These are phyloP conservation scores for Ceratina japonica DNA, from an alignment of 1,140 invertebrate species.

Conservation along the genomic window DNA sequence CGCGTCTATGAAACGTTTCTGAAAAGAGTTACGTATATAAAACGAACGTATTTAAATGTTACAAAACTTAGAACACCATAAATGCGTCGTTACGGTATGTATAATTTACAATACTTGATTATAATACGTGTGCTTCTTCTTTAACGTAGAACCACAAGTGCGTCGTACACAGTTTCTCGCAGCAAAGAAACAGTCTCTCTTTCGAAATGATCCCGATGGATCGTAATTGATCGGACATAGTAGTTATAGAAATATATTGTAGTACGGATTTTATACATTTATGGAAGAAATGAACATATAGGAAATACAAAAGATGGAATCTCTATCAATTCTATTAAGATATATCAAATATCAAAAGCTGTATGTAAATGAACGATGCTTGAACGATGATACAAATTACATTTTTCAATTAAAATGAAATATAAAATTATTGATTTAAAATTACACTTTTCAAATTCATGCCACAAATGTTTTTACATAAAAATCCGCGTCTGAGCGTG, in stretches of 20 bases:
- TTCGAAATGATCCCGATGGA: background rate
- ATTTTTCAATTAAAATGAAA: too few species aligned
- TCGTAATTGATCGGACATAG: background rate
- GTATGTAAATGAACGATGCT: background rate
- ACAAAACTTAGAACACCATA: constrained; percentile 42
- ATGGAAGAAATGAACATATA: background rate
- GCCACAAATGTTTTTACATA: too few species aligned
- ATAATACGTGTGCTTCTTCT: constrained; percentile 23
- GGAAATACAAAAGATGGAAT: background rate
- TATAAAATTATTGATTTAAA: constrained; percentile 30
- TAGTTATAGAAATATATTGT: too few species aligned
- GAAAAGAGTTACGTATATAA: too few species aligned
- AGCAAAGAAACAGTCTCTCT: background rate
- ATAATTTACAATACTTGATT: constrained; percentile 39
- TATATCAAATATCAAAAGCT: too few species aligned
- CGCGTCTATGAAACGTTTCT: too few species aligned
- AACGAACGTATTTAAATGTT: constrained; percentile 42
- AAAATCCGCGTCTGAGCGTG: too few species aligned
- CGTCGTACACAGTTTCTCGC: background rate
- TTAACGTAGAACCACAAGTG: constrained; percentile 13
- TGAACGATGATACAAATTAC: too few species aligned
- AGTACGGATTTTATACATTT: too few species aligned
- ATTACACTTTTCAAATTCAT: background rate
- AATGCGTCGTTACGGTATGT: constrained; percentile 27
- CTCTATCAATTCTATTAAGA: background rate